Evolutionary conservation across 2,797 vertebrate genomes (phyloP).

Genomic region (Sphaeramia orbicularis): DNA sequence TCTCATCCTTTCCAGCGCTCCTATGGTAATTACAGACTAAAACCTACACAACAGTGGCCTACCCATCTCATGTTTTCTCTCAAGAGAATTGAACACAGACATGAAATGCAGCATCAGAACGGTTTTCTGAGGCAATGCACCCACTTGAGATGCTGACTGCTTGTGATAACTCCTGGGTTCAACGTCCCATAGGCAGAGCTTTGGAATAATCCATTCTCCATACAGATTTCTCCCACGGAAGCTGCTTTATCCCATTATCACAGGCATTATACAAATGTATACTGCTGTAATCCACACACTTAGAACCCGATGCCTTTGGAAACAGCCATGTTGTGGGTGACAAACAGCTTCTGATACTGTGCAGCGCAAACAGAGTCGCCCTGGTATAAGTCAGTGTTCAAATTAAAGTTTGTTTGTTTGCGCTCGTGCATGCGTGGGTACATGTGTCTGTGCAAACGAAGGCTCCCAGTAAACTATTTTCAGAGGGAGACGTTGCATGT

Average conservation of each 20-base stretch:
- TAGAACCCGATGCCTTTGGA: slow-evolving; percentile 76
- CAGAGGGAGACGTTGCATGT: slow-evolving; percentile 50
- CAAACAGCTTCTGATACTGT: slow-evolving; percentile 67
- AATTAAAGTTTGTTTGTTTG: slow-evolving; percentile 46
- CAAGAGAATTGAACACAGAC: slow-evolving; percentile 65
- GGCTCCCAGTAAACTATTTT: slow-evolving; percentile 48
- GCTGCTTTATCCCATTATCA: slow-evolving; percentile 87
- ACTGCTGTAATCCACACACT: slow-evolving; percentile 85
- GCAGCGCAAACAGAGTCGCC: slow-evolving; percentile 50
- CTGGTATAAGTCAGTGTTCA: slow-evolving; percentile 25
- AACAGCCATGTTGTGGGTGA: slow-evolving; percentile 68
- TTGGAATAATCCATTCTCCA: slow-evolving; percentile 86
- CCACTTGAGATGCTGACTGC: slow-evolving; percentile 83
- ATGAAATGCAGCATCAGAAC: slow-evolving; percentile 71
- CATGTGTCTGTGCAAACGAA: slow-evolving; percentile 20
- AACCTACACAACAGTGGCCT: slow-evolving; percentile 62
- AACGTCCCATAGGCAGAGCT: slow-evolving; percentile 81
- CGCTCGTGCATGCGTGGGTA: slow-evolving; percentile 2
- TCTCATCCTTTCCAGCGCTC: slow-evolving; percentile 65
- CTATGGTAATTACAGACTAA: slow-evolving; percentile 71
- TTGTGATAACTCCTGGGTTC: slow-evolving; percentile 84
- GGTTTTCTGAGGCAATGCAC: slow-evolving; percentile 72
- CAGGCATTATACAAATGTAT: slow-evolving; percentile 86
- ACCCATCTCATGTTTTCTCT: slow-evolving; percentile 59
- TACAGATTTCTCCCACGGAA: slow-evolving; percentile 84